phyloP scores from a whole-genome alignment of 2,888 invertebrate genomes.

The Aphodius granarius region DNA sequence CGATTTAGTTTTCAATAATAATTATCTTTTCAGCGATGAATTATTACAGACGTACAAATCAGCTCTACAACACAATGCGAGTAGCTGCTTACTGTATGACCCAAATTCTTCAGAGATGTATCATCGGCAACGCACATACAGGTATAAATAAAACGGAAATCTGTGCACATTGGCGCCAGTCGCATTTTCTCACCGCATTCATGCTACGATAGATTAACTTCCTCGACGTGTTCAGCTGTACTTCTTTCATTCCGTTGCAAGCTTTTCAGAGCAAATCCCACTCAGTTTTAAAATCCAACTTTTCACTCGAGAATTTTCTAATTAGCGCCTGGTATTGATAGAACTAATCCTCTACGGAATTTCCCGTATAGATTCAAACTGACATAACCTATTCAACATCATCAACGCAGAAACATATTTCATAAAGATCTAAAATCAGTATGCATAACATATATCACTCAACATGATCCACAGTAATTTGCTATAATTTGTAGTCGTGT shows the following conservation, averaged over 20 bases:
- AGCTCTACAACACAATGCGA: not conserved
- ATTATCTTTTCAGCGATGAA: too few species aligned
- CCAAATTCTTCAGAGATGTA: not conserved
- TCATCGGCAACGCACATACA: not conserved
- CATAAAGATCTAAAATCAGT: not conserved
- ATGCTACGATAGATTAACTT: not conserved
- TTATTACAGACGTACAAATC: too few species aligned
- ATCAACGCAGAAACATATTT: too few species aligned
- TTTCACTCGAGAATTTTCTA: not conserved
- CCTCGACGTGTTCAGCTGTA: not conserved
- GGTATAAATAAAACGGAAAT: not conserved
- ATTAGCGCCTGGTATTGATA: too few species aligned
- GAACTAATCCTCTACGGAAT: too few species aligned
- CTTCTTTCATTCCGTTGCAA: not conserved
- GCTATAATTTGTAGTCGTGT: not conserved
- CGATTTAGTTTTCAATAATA: too few species aligned
- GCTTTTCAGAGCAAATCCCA: not conserved
- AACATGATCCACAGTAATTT: not conserved
- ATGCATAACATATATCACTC: not conserved
- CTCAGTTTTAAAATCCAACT: not conserved
- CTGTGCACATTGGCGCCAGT: not conserved
- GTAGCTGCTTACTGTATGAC: not conserved
- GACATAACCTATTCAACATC: too few species aligned
- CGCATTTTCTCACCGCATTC: not conserved
- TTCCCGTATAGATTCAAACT: too few species aligned